Conservation (phyloP, 2,113 vertebrate species). For the Rhineura floridana region DNA sequence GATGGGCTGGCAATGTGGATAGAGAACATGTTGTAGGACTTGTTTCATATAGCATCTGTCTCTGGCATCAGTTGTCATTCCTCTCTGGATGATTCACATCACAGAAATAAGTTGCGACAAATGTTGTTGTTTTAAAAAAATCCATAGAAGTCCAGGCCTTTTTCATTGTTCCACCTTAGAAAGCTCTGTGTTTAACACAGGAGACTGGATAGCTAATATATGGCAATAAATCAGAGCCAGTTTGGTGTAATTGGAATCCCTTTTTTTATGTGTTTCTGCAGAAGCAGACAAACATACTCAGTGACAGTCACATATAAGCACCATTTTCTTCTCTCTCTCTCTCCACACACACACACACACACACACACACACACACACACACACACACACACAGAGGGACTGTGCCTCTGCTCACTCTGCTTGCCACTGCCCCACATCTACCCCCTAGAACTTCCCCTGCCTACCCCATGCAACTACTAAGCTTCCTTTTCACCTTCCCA, state of each 20-base stretch:
- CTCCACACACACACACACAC: too few species aligned
- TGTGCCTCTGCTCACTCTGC: too few species aligned
- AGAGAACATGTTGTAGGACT: background rate
- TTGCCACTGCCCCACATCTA: too few species aligned
- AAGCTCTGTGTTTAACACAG: constrained; percentile 4
- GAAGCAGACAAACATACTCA: constrained; percentile 16
- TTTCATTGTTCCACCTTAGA: constrained; percentile 13
- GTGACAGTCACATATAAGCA: constrained; percentile 6
- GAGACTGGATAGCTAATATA: constrained; percentile 28
- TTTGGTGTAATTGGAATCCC: constrained; percentile 4
- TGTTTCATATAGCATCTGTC: background rate
- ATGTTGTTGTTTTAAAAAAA: background rate
- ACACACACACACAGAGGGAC: too few species aligned
- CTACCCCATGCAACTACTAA: too few species aligned
- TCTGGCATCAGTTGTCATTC: background rate
- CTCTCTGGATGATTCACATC: background rate
- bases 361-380: too few species aligned
- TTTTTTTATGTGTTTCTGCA: constrained; percentile 41
- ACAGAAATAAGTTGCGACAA: constrained; percentile 13
- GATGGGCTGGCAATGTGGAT: background rate
- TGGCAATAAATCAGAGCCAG: constrained; percentile 27
- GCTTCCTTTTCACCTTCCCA: too few species aligned
- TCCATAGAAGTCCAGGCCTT: constrained; percentile 1
- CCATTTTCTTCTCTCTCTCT: background rate
- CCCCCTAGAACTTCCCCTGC: too few species aligned